Evolutionary conservation across 2,888 invertebrate species (phyloP).

Genomic region (Crioceris asparagi): DNA sequence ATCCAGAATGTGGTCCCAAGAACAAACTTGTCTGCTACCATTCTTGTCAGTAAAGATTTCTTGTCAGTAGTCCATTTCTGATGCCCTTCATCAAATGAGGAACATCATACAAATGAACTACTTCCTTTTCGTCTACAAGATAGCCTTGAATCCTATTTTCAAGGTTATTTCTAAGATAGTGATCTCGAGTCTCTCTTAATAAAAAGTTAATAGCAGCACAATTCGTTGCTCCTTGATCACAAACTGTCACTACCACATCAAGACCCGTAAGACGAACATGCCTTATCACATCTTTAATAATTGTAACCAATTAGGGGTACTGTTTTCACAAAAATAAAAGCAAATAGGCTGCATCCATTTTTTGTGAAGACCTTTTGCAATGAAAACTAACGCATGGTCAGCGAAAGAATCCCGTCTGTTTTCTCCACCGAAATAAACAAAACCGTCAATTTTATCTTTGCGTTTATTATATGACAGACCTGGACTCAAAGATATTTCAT

Average conservation of each 20-base stretch:
- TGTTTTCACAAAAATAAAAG: conserved; percentile 17
- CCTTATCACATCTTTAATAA: conserved; percentile 16
- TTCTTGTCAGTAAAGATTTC: conserved; percentile 14
- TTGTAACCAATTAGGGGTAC: conserved; percentile 13
- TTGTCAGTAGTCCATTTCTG: conserved; percentile 14
- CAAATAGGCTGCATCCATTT: conserved; percentile 23
- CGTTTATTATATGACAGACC: conserved; percentile 14
- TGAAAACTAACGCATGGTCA: conserved; percentile 22
- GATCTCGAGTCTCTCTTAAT: conserved; percentile 11
- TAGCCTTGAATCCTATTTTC: conserved; percentile 14
- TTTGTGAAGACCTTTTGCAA: conserved; percentile 17
- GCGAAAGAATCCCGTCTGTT: conserved; percentile 13
- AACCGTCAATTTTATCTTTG: conserved; percentile 13
- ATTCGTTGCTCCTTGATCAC: conserved; percentile 26
- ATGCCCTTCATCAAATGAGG: conserved; percentile 18
- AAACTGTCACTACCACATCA: conserved; percentile 22
- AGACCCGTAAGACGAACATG: conserved; percentile 16
- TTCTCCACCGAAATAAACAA: conserved; percentile 14
- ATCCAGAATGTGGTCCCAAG: conserved; percentile 12
- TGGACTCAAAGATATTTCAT: conserved; percentile 17
- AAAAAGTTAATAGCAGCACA: conserved; percentile 17
- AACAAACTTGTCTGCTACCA: too few species aligned
- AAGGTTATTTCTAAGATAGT: conserved; percentile 8
- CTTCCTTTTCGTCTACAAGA: conserved; percentile 14
- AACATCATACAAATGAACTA: conserved; percentile 18